These are phyloP conservation scores for Alauda arvensis DNA, from an alignment of 2,797 vertebrate genomes.

Conservation along the genomic window DNA sequence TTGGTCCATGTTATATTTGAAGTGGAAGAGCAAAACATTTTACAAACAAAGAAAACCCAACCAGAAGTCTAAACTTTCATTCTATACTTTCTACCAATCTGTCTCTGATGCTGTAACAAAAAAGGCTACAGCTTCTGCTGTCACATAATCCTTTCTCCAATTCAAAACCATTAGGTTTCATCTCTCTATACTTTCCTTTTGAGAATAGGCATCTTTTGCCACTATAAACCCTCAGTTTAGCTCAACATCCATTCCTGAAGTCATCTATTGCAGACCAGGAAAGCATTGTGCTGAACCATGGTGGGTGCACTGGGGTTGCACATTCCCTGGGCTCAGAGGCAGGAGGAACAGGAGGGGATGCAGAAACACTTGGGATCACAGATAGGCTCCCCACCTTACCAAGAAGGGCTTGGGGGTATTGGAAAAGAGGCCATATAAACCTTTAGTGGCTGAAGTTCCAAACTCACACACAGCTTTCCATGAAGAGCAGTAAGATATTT, in stretches of 20 bases:
- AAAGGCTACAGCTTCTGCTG: not conserved
- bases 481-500: not conserved
- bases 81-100: not conserved
- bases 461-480: not conserved
- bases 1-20: not conserved
- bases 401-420: not conserved
- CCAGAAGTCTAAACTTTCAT: not conserved
- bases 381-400: not conserved
- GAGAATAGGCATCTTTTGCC: not conserved
- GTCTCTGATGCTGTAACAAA: not conserved
- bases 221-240: not conserved
- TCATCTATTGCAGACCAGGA: not conserved
- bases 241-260: not conserved
- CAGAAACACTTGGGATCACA: fast-evolving
- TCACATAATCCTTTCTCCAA: not conserved
- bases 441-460: not conserved
- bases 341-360: not conserved
- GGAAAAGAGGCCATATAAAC: not conserved
- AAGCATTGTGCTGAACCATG: fast-evolving
- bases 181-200: not conserved
- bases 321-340: fast-evolving
- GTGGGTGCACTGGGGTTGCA: fast-evolving
- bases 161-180: not conserved
- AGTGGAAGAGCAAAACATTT: not conserved
- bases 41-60: not conserved